Conservation (phyloP, 2,113 vertebrate genomes). For the Gila orcuttii region DNA sequence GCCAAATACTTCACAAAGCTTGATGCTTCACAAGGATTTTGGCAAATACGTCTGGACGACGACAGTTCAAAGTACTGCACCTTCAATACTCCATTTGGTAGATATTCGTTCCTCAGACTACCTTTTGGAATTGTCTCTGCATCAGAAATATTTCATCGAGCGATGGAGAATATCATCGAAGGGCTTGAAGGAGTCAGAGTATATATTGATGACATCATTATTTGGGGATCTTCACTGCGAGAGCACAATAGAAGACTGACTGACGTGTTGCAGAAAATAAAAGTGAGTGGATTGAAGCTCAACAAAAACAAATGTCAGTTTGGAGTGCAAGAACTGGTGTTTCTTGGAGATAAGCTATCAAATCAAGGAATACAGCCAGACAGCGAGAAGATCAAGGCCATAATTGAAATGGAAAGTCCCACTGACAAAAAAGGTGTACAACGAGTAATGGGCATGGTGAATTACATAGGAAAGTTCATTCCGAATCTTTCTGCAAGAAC, state of each 20-base stretch:
- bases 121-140: slow-evolving; percentile 45
- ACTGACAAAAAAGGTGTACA: too few relatives aligned
- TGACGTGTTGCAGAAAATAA: background rate
- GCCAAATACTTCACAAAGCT: background rate
- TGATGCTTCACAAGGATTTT: slow-evolving; percentile 51
- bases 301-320: slow-evolving; percentile 46
- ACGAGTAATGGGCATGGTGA: background rate
- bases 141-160: slow-evolving; percentile 46
- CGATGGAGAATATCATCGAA: slow-evolving; percentile 42
- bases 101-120: slow-evolving; percentile 41
- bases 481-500: background rate
- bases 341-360: slow-evolving; percentile 41
- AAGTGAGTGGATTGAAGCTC: slow-evolving; percentile 22
- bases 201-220: slow-evolving; percentile 32
- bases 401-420: too few relatives aligned
- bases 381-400: background rate
- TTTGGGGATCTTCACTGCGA: slow-evolving; percentile 27
- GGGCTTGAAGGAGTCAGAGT: slow-evolving; percentile 31
- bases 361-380: background rate
- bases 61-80: slow-evolving; percentile 13
- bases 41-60: slow-evolving; percentile 47
- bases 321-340: slow-evolving; percentile 32
- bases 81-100: slow-evolving; percentile 43
- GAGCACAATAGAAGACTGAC: slow-evolving; percentile 38
- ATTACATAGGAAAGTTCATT: background rate